These are phyloP conservation scores for Griposia aprilina DNA, from an alignment of 2,888 invertebrate species.

Conservation along the genomic window DNA sequence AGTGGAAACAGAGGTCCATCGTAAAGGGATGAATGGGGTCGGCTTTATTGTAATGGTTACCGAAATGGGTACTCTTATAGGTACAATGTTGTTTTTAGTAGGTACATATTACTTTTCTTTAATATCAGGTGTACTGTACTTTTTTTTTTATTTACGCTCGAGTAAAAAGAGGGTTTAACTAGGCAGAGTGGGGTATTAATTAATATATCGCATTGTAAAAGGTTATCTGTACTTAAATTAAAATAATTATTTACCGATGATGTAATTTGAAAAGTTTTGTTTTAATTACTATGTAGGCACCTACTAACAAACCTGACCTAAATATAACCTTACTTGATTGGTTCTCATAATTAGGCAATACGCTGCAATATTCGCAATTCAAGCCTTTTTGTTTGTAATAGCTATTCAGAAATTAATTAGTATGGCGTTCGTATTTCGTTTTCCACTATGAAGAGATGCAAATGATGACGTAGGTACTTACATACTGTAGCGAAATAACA, in stretches of 20 bases:
- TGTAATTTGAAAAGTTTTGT: not conserved
- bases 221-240: too few species aligned
- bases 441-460: too few species aligned
- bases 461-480: not conserved
- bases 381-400: slow-evolving; percentile 5
- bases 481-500: too few species aligned
- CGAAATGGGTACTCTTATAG: slow-evolving; percentile 39
- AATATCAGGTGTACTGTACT: not conserved
- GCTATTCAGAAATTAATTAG: slow-evolving; percentile 17
- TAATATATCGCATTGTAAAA: not conserved
- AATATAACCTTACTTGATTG: slow-evolving; percentile 3
- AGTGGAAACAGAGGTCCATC: slow-evolving; percentile 53
- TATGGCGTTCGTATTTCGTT: not conserved
- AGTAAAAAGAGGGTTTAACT: not conserved
- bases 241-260: not conserved
- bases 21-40: slow-evolving; percentile 48
- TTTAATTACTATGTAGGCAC: not conserved
- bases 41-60: slow-evolving; percentile 53
- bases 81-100: slow-evolving; percentile 21
- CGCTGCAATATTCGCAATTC: slow-evolving; percentile 10
- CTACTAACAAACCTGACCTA: not conserved
- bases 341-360: slow-evolving; percentile 23
- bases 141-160: not conserved
- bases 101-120: not conserved
- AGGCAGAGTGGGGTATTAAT: not conserved